phyloP scores from a whole-genome alignment of 2,888 invertebrate genomes.

The Tipula helvola region DNA sequence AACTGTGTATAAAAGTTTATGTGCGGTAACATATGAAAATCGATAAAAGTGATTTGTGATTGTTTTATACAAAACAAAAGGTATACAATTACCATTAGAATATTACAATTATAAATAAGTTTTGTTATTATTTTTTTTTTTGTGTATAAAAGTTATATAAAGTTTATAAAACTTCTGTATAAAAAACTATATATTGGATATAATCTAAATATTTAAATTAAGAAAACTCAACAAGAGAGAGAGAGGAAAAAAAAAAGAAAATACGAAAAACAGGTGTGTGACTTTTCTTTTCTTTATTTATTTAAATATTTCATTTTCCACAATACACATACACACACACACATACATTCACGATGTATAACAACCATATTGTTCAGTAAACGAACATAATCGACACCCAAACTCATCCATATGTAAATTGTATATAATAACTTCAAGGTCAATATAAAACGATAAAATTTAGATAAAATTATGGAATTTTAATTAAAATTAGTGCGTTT shows the following conservation, averaged over 20 bases:
- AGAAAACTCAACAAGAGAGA: not conserved
- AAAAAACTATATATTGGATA: not conserved
- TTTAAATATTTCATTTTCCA: not conserved
- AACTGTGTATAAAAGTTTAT: not conserved
- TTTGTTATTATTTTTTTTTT: not conserved
- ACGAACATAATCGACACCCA: not conserved
- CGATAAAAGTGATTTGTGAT: constrained; percentile 4
- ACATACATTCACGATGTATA: not conserved
- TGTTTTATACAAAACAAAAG: not conserved
- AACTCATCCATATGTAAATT: not conserved
- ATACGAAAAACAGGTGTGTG: not conserved
- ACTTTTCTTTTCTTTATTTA: not conserved
- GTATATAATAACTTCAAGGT: not conserved
- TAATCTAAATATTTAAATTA: not conserved
- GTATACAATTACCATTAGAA: not conserved
- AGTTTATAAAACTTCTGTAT: not conserved
- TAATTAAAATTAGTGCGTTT: not conserved
- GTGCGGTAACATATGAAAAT: not conserved
- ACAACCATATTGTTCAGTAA: not conserved
- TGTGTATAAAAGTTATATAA: not conserved
- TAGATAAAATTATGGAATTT: not conserved
- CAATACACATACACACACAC: not conserved
- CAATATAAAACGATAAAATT: not conserved
- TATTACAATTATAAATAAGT: not conserved
- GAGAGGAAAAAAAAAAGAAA: not conserved